These are phyloP conservation scores for Mormyrus iriodes DNA, from an alignment of 2,113 vertebrate species.

Conservation along the genomic window DNA sequence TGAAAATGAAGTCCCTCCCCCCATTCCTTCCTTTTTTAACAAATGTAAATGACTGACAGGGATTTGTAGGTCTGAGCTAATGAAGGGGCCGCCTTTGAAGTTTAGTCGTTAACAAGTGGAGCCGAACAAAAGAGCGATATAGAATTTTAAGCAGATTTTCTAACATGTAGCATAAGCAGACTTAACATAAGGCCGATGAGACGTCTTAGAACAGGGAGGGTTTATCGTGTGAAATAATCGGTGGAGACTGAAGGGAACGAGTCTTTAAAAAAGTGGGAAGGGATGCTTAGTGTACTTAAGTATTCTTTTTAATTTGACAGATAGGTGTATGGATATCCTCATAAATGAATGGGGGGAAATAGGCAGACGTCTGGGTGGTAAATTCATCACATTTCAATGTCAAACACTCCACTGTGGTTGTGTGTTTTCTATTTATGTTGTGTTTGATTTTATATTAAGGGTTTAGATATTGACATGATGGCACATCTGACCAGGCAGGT, in stretches of 20 bases:
- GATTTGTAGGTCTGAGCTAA: conserved; percentile 54
- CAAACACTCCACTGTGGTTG: not conserved
- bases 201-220: conserved; percentile 61
- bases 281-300: conserved; percentile 31
- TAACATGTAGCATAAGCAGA: conserved; percentile 61
- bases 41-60: conserved; percentile 54
- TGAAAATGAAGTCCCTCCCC: not conserved
- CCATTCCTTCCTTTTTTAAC: not conserved
- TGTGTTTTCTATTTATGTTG: not conserved
- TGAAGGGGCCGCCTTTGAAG: conserved; percentile 60
- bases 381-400: not conserved
- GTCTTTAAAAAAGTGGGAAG: conserved; percentile 19
- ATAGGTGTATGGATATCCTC: conserved; percentile 22
- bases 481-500: conserved; percentile 64
- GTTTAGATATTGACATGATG: conserved; percentile 81
- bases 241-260: conserved; percentile 39
- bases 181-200: conserved; percentile 56
- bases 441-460: conserved; percentile 41
- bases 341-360: not conserved
- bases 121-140: conserved; percentile 65
- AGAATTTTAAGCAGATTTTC: conserved; percentile 70
- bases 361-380: not conserved
- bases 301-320: conserved; percentile 42
- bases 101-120: conserved; percentile 66
- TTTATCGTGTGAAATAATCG: conserved; percentile 57